Evolutionary conservation across 2,888 invertebrate species (phyloP).

Genomic region (Pseudeuparius sepicola): DNA sequence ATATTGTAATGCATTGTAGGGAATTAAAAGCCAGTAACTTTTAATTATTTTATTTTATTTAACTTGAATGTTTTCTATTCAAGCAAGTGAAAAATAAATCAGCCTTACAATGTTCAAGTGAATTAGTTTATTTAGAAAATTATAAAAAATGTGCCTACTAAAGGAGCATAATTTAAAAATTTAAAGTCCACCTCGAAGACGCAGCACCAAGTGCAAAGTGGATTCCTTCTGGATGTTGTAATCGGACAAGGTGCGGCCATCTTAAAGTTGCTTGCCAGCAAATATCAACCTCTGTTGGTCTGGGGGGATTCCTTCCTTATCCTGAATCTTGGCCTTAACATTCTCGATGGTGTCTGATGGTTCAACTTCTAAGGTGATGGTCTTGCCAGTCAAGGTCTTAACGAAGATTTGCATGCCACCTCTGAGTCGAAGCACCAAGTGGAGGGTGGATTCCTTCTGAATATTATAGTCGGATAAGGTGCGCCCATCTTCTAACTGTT

Average conservation of each 20-base stretch:
- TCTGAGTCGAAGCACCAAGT: conserved; percentile 60
- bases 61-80: too few relatives aligned
- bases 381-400: conserved; percentile 46
- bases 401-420: conserved; percentile 68
- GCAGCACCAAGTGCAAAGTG: conserved; percentile 86
- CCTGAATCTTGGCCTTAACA: conserved; percentile 69
- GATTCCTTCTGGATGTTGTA: conserved; percentile 94
- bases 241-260: conserved; percentile 83
- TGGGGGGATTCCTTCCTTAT: conserved; percentile 71
- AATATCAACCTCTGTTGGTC: conserved; percentile 49
- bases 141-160: too few relatives aligned
- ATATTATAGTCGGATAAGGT: conserved; percentile 73
- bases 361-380: conserved; percentile 46
- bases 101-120: too few relatives aligned
- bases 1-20: too few relatives aligned
- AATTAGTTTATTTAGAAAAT: too few relatives aligned
- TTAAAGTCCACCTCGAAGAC: conserved; percentile 71
- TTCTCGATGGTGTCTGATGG: conserved; percentile 55
- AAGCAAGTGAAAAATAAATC: too few relatives aligned
- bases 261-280: conserved; percentile 62
- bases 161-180: too few relatives aligned
- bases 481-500: conserved; percentile 74
- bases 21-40: too few relatives aligned
- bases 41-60: too few relatives aligned
- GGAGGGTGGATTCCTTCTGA: conserved; percentile 51